These are phyloP conservation scores for Callaeas wilsoni DNA, from an alignment of 2,113 vertebrate species.

Conservation along the genomic window DNA sequence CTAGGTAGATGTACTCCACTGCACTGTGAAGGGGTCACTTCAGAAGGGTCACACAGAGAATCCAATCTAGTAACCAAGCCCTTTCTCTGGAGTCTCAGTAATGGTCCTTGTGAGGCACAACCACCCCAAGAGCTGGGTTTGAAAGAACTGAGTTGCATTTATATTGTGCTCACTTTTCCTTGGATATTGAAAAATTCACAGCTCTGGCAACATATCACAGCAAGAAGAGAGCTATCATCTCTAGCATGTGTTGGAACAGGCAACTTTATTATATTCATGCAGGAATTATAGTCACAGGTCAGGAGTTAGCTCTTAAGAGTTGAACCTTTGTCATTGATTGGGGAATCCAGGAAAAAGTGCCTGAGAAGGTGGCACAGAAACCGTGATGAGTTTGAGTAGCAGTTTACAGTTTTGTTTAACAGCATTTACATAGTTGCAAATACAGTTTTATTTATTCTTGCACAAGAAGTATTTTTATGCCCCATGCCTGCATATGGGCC, in stretches of 20 bases:
- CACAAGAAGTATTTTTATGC: not conserved
- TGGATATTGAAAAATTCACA: not conserved
- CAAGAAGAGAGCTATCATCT: not conserved
- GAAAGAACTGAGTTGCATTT: not conserved
- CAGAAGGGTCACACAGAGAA: not conserved
- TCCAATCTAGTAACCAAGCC: not conserved
- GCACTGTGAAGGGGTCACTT: not conserved
- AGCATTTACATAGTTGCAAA: not conserved
- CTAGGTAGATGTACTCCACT: not conserved
- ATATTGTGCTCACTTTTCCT: not conserved
- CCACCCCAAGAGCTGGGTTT: not conserved
- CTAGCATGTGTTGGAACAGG: not conserved
- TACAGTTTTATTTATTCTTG: not conserved
- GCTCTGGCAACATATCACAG: not conserved
- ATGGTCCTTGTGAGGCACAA: not conserved
- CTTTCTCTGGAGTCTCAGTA: not conserved
- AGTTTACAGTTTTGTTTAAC: not conserved
- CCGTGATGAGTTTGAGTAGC: not conserved
- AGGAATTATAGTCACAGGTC: not conserved
- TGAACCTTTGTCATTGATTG: not conserved
- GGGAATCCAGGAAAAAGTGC: not conserved
- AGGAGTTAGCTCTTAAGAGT: not conserved
- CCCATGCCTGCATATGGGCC: not conserved
- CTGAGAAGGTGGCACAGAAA: not conserved
- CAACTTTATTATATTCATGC: not conserved